Conservation (phyloP, 2,797 vertebrate genomes). For the Protosalanx chinensis region DNA sequence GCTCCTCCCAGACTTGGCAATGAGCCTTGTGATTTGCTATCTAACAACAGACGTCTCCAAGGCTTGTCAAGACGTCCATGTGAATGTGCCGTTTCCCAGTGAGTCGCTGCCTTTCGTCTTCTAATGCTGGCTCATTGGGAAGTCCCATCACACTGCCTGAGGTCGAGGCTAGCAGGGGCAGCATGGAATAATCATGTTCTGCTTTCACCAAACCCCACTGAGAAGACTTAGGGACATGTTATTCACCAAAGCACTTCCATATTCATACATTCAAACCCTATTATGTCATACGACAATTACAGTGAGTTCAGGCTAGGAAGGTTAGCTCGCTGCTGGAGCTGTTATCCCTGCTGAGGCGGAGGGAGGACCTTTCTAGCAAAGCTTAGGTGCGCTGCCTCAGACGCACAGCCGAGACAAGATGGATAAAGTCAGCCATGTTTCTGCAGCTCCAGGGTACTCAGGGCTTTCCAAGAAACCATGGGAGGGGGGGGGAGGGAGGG, state of each 20-base stretch:
- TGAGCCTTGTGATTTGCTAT: constrained; percentile 35
- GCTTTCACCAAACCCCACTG: constrained; percentile 40
- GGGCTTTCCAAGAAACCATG: neutral
- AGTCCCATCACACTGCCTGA: constrained; percentile 48
- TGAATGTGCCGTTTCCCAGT: constrained; percentile 48
- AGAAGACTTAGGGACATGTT: constrained; percentile 37
- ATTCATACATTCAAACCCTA: constrained; percentile 38
- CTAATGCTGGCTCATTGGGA: constrained; percentile 39
- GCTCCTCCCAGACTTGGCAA: constrained; percentile 27
- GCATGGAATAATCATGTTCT: constrained; percentile 56
- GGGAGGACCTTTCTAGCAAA: constrained; percentile 9
- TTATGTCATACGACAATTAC: constrained; percentile 39
- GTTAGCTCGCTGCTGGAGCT: constrained; percentile 19
- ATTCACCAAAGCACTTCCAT: constrained; percentile 39
- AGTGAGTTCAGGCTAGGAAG: constrained; percentile 27
- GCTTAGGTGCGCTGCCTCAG: constrained; percentile 12
- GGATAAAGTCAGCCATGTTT: neutral
- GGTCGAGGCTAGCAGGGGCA: constrained; percentile 50
- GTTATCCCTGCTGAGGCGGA: constrained; percentile 8
- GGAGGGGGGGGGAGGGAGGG: neutral
- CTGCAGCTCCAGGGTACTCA: neutral
- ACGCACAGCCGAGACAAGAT: neutral
- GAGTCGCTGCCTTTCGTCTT: constrained; percentile 48
- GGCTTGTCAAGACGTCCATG: constrained; percentile 50
- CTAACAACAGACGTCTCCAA: constrained; percentile 43